Evolutionary conservation across 2,888 invertebrate genomes (phyloP).

Genomic region (Pyrochroa serraticornis): DNA sequence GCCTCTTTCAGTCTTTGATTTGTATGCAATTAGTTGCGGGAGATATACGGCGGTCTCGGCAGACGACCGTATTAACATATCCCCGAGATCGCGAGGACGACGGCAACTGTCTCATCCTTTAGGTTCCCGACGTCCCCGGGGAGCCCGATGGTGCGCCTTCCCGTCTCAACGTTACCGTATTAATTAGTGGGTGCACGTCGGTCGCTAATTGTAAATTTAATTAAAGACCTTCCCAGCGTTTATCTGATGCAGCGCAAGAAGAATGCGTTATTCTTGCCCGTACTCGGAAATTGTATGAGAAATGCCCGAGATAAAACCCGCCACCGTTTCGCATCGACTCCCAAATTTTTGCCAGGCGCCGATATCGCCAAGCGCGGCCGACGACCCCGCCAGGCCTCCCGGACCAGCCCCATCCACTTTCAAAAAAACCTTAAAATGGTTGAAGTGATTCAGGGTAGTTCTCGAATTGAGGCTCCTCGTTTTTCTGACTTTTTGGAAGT

Average conservation of each 20-base stretch:
- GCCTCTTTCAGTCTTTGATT: conserved; percentile 42
- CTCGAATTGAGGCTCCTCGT: too few relatives aligned
- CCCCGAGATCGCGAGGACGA: conserved; percentile 37
- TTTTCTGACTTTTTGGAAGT: too few relatives aligned
- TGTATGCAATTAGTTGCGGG: conserved; percentile 51
- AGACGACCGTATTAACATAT: conserved; percentile 53
- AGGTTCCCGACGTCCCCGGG: conserved; percentile 27
- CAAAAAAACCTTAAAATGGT: too few relatives aligned
- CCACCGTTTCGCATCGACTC: too few relatives aligned
- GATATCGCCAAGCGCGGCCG: too few relatives aligned
- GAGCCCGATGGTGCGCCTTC: conserved; percentile 21
- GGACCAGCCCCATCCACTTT: too few relatives aligned
- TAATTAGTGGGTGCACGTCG: conserved; percentile 58
- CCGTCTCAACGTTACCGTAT: conserved; percentile 45
- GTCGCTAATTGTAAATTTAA: conserved; percentile 58
- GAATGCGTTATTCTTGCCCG: conserved; percentile 50
- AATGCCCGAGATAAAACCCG: background rate
- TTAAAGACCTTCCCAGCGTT: conserved; percentile 53
- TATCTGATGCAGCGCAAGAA: conserved; percentile 52
- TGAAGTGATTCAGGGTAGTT: too few relatives aligned
- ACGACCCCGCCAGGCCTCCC: too few relatives aligned
- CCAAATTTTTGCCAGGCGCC: too few relatives aligned
- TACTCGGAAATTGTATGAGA: conserved; percentile 24
- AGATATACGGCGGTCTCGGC: conserved; percentile 48
- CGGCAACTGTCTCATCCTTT: conserved; percentile 18